These are phyloP conservation scores for Gila robusta DNA, from an alignment of 2,797 vertebrate species.

Conservation along the genomic window DNA sequence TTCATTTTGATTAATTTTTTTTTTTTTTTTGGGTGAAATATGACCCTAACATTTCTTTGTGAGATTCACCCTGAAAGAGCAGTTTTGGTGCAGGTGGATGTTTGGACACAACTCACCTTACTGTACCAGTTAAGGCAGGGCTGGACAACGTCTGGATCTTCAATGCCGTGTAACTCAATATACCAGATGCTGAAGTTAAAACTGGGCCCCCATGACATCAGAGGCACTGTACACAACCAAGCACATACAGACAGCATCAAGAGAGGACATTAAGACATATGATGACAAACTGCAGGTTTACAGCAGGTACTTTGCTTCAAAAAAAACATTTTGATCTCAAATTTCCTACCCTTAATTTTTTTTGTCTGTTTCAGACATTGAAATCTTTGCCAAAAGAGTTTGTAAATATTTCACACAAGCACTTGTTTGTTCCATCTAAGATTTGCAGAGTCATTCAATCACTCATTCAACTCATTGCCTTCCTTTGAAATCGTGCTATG, in stretches of 20 bases:
- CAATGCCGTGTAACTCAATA: constrained; percentile 97
- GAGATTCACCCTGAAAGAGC: background rate
- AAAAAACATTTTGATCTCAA: no score
- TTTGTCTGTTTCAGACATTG: no score
- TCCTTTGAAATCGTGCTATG: constrained; percentile 8
- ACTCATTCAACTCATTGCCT: constrained; percentile 9
- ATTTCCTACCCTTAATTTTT: no score
- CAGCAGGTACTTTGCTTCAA: background rate
- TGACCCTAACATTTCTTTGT: background rate
- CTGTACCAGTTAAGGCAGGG: constrained; percentile 99
- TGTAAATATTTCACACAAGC: background rate
- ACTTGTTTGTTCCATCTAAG: constrained; percentile 2
- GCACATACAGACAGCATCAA: constrained; percentile 7
- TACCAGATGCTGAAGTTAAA: constrained; percentile 99
- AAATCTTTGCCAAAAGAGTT: background rate
- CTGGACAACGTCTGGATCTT: constrained; percentile 97
- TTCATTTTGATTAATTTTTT: no score
- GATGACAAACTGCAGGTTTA: background rate
- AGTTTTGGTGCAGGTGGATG: background rate
- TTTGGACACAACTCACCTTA: constrained; percentile 85
- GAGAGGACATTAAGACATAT: constrained; percentile 18
- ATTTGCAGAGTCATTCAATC: constrained; percentile 29
- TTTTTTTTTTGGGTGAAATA: background rate
- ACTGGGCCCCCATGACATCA: constrained; percentile 99
- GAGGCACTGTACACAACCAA: constrained; percentile 84